Conservation (phyloP, 2,797 vertebrate species). For the Myripristis jacobus region DNA sequence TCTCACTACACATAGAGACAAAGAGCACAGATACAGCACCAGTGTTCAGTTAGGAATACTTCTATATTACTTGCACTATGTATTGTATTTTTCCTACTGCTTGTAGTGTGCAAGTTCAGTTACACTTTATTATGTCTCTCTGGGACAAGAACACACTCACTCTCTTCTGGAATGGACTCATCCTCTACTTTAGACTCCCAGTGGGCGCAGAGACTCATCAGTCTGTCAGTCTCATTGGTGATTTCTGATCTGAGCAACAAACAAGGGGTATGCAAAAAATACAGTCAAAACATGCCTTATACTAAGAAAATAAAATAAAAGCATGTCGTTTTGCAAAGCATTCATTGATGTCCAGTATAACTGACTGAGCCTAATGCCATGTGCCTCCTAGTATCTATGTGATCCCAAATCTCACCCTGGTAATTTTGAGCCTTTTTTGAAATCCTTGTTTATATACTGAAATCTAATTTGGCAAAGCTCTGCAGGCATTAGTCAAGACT, state of each 20-base stretch:
- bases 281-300: too few relatives aligned
- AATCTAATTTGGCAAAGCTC: too few relatives aligned
- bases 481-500: too few relatives aligned
- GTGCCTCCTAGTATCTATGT: too few relatives aligned
- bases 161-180: conserved; percentile 90
- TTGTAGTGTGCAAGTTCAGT: neutral
- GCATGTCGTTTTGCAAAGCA: too few relatives aligned
- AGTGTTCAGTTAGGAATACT: neutral
- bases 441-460: too few relatives aligned
- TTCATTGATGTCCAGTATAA: too few relatives aligned
- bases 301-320: too few relatives aligned
- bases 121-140: neutral
- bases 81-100: too few relatives aligned
- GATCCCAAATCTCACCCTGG: too few relatives aligned
- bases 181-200: conserved; percentile 89
- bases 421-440: too few relatives aligned
- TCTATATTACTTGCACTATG: accelerated
- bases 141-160: conserved; percentile 77
- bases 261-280: neutral
- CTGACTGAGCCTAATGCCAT: too few relatives aligned
- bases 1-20: conserved; percentile 84
- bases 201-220: conserved; percentile 78
- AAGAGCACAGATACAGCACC: neutral
- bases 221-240: conserved; percentile 80
- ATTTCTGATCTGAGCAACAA: conserved; percentile 83